These are phyloP conservation scores for Limonius californicus DNA, from an alignment of 1,140 invertebrate species.

Conservation along the genomic window DNA sequence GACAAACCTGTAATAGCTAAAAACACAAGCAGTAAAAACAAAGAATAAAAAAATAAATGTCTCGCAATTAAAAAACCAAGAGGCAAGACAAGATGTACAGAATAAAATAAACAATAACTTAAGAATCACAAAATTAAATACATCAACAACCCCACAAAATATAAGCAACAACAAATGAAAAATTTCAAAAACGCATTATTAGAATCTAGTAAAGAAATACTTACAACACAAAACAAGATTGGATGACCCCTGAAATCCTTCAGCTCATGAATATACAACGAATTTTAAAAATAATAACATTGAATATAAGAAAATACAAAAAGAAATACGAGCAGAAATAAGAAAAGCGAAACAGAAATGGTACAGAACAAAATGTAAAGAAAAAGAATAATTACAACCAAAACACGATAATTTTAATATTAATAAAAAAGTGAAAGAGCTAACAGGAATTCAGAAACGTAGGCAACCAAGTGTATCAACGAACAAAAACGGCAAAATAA, in stretches of 20 bases:
- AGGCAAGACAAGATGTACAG: no score
- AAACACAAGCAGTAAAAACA: background rate
- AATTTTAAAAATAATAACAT: background rate
- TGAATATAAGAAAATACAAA: background rate
- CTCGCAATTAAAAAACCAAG: background rate
- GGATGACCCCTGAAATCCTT: no score
- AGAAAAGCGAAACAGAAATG: background rate
- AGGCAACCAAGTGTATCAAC: background rate
- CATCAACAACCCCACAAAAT: no score
- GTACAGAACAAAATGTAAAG: background rate
- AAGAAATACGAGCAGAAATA: background rate
- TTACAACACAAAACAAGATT: no score
- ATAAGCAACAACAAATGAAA: no score
- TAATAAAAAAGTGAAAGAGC: constrained; percentile 15
- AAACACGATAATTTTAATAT: background rate
- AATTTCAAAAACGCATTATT: no score
- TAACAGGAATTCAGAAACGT: constrained; percentile 15
- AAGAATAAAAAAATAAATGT: background rate
- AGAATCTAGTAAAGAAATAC: no score
- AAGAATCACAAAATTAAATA: no score
- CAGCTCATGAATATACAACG: background rate
- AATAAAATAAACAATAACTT: no score
- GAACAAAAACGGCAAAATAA: no score
- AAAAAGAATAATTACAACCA: background rate
- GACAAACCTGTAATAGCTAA: constrained; percentile 17